Evolutionary conservation across 2,888 invertebrate species (phyloP).

Genomic region (Pristionchus japonicus): DNA sequence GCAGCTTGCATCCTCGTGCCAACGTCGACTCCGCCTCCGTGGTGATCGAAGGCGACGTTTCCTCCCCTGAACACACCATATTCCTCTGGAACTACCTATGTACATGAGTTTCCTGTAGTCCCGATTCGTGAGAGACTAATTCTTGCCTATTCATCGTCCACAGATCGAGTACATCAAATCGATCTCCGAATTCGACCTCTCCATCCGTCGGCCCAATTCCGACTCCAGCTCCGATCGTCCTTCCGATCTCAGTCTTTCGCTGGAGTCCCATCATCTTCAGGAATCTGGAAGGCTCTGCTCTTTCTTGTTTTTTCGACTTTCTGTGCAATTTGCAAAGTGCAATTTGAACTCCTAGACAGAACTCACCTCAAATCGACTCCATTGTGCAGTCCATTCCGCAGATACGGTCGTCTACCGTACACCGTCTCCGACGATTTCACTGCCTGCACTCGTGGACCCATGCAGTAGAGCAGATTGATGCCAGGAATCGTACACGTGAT

Average conservation of each 20-base stretch:
- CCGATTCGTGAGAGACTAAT: neutral
- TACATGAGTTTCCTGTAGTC: neutral
- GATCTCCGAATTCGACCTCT: conserved; percentile 46
- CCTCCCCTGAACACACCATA: conserved; percentile 41
- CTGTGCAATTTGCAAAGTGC: neutral
- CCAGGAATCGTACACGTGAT: conserved; percentile 46
- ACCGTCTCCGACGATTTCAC: conserved; percentile 45
- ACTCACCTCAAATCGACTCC: conserved; percentile 45
- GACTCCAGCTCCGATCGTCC: conserved; percentile 44
- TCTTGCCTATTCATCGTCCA: conserved; percentile 31
- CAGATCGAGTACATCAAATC: conserved; percentile 33
- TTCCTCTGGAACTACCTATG: neutral
- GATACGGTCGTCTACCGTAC: conserved; percentile 31
- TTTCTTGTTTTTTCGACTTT: neutral
- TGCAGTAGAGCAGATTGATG: conserved; percentile 45
- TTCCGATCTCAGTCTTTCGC: conserved; percentile 42
- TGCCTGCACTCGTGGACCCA: conserved; percentile 46
- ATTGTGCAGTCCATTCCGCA: conserved; percentile 44
- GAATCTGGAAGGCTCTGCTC: neutral
- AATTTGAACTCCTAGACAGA: neutral
- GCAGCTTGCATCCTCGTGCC: conserved; percentile 33
- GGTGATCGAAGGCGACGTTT: conserved; percentile 41
- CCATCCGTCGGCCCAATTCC: conserved; percentile 27
- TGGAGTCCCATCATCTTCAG: conserved; percentile 37
- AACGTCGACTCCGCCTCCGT: conserved; percentile 44